These are phyloP conservation scores for Neodiprion fabricii DNA, from an alignment of 1,140 invertebrate genomes.

Conservation along the genomic window DNA sequence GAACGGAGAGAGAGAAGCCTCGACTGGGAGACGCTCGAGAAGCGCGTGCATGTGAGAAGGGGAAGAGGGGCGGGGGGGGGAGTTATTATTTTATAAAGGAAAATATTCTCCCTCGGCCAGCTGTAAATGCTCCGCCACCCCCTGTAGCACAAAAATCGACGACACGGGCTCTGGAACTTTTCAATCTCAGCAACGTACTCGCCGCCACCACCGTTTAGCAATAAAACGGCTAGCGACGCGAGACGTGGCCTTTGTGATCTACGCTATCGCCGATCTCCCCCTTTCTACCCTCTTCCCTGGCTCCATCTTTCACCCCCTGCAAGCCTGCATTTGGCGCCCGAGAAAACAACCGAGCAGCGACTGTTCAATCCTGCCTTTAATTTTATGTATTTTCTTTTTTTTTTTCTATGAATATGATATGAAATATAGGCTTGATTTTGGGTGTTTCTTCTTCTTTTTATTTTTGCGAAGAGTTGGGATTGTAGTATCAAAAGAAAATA, in stretches of 20 bases:
- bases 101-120: too few species aligned
- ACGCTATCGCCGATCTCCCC: not conserved
- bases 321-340: not conserved
- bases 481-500: too few species aligned
- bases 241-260: not conserved
- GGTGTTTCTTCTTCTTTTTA: too few species aligned
- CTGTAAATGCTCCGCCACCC: not conserved
- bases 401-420: too few species aligned
- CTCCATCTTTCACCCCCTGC: not conserved
- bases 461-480: too few species aligned
- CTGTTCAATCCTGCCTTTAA: not conserved
- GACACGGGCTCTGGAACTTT: not conserved
- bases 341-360: not conserved
- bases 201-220: slow-evolving; percentile 1
- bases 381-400: too few species aligned
- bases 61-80: too few species aligned
- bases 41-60: not conserved
- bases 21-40: not conserved
- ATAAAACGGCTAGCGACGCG: slow-evolving; percentile 1
- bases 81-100: too few species aligned
- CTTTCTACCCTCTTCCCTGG: not conserved
- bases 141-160: not conserved
- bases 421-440: too few species aligned
- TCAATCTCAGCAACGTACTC: slow-evolving; percentile 7
- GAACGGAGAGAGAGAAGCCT: not conserved